phyloP scores from a whole-genome alignment of 2,797 vertebrate species.

The Diceros bicornis region DNA sequence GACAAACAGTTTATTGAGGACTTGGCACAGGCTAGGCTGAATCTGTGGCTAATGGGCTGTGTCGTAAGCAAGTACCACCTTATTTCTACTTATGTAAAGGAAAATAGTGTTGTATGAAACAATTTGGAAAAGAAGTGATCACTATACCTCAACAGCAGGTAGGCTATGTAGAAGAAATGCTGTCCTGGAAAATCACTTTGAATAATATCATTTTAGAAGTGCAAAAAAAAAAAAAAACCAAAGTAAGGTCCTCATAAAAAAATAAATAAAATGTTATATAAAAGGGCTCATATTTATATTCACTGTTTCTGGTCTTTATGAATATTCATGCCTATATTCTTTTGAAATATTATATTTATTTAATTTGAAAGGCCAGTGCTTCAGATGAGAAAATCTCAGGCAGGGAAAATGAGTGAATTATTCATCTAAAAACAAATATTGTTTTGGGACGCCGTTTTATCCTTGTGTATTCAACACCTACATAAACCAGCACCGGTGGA shows the following conservation, averaged over 20 bases:
- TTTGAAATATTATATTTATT: constrained; percentile 83
- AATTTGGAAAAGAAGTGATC: neutral
- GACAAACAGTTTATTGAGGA: neutral
- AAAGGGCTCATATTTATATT: constrained; percentile 79
- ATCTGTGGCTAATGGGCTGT: neutral
- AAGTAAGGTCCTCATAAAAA: constrained; percentile 48
- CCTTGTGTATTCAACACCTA: constrained; percentile 8
- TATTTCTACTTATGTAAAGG: neutral
- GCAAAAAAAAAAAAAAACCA: neutral
- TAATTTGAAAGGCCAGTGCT: constrained; percentile 82
- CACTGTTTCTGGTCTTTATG: constrained; percentile 75
- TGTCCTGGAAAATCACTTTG: constrained; percentile 43
- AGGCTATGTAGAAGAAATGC: neutral
- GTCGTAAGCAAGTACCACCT: neutral
- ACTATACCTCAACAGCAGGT: neutral
- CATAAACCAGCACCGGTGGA: neutral
- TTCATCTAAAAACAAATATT: constrained; percentile 80
- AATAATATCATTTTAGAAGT: constrained; percentile 29
- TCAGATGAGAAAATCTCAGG: constrained; percentile 70
- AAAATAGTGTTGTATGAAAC: neutral
- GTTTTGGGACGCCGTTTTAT: constrained; percentile 53
- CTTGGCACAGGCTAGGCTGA: neutral
- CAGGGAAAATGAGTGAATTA: constrained; percentile 78
- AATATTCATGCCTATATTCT: constrained; percentile 83
- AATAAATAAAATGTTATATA: constrained; percentile 74